A percentile compares a stretch with the other conserved stretches of the same genome.
phyloP scores from a whole-genome alignment of 2,113 vertebrate species.

The Dipodomys spectabilis region DNA sequence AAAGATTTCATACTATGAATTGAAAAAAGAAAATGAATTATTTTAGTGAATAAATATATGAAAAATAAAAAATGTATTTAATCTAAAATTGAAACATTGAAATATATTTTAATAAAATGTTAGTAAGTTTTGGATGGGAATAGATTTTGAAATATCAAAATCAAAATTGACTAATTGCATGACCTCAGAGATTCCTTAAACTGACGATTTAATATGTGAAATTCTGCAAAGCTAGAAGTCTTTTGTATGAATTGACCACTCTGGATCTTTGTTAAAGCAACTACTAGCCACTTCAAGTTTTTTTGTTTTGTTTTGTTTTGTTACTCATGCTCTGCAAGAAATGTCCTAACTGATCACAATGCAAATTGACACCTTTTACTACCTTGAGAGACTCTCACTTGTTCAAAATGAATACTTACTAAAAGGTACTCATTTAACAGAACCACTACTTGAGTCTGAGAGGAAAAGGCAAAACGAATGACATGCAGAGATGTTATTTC shows the following conservation, averaged over 20 bases:
- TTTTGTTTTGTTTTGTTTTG: not conserved
- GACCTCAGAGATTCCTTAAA: not conserved
- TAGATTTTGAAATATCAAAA: conserved; percentile 12
- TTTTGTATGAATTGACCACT: not conserved
- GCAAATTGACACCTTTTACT: not conserved
- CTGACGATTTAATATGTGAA: not conserved
- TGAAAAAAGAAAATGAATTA: not conserved
- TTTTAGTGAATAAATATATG: not conserved
- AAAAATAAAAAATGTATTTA: not conserved
- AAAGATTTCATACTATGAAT: not conserved
- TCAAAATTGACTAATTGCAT: not conserved
- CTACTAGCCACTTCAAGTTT: not conserved
- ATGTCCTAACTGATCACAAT: not conserved
- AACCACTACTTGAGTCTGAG: not conserved
- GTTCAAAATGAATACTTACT: conserved; percentile 10
- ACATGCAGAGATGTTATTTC: not conserved
- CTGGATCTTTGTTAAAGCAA: not conserved
- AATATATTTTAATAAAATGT: not conserved
- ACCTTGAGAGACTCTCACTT: not conserved
- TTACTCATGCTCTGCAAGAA: not conserved
- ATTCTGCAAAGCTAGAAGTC: not conserved
- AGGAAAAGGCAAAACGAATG: not conserved
- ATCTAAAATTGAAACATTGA: not conserved
- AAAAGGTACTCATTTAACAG: not conserved
- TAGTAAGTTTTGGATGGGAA: not conserved